Base-by-base conservation (phyloP, 2,888 invertebrate genomes). In the Leptinotarsa juncta region DNA sequence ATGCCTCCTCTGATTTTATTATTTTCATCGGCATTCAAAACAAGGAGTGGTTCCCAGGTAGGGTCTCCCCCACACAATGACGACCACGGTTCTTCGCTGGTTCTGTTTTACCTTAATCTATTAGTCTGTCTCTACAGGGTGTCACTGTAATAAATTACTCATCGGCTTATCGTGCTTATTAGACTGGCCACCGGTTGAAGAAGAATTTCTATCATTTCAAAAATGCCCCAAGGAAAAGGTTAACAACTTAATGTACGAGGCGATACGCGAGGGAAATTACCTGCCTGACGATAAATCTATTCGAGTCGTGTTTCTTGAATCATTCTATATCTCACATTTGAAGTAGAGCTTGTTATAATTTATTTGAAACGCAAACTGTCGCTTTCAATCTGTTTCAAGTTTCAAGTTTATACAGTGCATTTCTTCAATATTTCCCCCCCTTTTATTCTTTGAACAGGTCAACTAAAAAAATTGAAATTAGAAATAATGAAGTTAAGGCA, bases 81-180 rank as follows among this genome's bases (percentile, higher is more conserved):
- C 69, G 71, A 69, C 69, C 71, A 53, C 70, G 67, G 48, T 42
- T 60, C 53, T 70, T 62, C 62, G 57, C 51, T 66, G 55, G 71
- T 67, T 67, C 66, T 70, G 68, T 75, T 75, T 72, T 70, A 70
- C 72, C 72, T 72, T 67, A 67, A 72, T 72, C 70, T 75, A 72
- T 72, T 70, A 75, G 72, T 67, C 75, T 69, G 70, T 72, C 75
- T 70, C 75, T 75, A 75, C 75, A 75, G 75, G 75, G 75, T 75
- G 75, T 75, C 75, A 66, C 72, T 53, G 48, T 70, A 57, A 75
- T 75, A 75, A 75, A 75, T 75, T 70, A 72, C 65, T 48, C 62
- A 69, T 60, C 60, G 65, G 42, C 69, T 72, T 75, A 65, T 74
- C 67, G 74, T 62, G 32, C 32, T 67, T 72, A 67, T 71, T 69